A percentile compares a stretch with the other conserved stretches of the same genome.
Conservation (phyloP, 2,113 vertebrate species). For the Stegastes partitus region DNA sequence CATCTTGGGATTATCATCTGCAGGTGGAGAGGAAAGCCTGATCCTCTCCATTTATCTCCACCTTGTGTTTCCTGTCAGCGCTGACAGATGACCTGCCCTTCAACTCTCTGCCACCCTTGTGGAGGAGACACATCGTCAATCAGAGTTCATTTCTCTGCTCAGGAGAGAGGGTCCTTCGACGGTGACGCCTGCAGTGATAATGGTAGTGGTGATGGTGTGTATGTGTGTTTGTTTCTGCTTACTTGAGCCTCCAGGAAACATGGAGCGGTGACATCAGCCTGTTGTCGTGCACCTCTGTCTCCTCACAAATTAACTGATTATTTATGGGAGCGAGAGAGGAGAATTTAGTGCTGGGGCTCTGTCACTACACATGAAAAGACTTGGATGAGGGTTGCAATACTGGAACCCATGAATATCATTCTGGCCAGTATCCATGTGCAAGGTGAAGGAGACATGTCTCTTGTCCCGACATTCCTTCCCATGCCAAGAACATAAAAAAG, state of each 20-base stretch:
- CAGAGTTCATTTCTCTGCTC: constrained; percentile 47
- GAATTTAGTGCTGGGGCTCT: constrained; percentile 14
- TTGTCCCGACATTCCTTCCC: constrained; percentile 39
- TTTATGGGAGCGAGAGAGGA: constrained; percentile 60
- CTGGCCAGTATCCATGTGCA: constrained; percentile 73
- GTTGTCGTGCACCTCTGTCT: constrained; percentile 41
- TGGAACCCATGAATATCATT: constrained; percentile 64
- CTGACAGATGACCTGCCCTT: constrained; percentile 75
- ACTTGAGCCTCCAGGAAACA: constrained; percentile 31
- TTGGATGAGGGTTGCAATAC: constrained; percentile 22
- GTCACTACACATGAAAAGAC: constrained; percentile 20
- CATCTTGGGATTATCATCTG: constrained; percentile 51
- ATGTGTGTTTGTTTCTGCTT: constrained; percentile 24
- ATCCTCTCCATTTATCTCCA: constrained; percentile 53
- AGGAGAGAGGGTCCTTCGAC: constrained; percentile 20
- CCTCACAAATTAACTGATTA: constrained; percentile 64
- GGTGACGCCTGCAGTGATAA: constrained; percentile 14
- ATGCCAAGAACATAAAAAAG: constrained; percentile 29
- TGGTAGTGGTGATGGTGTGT: constrained; percentile 1
- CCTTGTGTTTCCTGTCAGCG: constrained; percentile 44
- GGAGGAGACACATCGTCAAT: constrained; percentile 56
- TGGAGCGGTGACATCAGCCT: constrained; percentile 67
- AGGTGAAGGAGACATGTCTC: constrained; percentile 64
- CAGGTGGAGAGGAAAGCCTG: constrained; percentile 14
- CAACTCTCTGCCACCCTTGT: constrained; percentile 58